Base-by-base conservation (phyloP, 2,888 invertebrate genomes). In the Calameuta filiformis region DNA sequence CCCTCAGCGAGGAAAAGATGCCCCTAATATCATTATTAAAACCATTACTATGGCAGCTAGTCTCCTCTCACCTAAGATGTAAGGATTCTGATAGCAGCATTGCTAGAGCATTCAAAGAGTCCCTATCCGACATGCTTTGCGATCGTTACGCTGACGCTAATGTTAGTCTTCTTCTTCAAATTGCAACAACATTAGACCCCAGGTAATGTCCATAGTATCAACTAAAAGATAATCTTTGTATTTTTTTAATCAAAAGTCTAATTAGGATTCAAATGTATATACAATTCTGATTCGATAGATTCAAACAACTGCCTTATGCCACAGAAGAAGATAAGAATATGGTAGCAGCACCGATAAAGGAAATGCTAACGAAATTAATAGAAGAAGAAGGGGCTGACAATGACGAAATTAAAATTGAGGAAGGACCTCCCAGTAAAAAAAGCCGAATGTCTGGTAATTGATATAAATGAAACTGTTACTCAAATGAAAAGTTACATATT, bases 31-130 rank as follows among this genome's bases (percentile, higher is more conserved):
- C 93, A 0, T 85, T 93, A 30, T 79, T 93, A n/a, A 92, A 92
- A 82, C 93, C 93, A 31, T 82, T 93, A n/a, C 87, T 92, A n/a
- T 92, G 92, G 91, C 92, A 93, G 83, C 87, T 93, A 12, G 91
- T 92, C 0, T 92, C 92, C 3, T 89, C 92, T 4, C 92, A 93
- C 83, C 87, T 93, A 1, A 92, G 92, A 86, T 84, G 89, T 23
- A 91, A 92, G 77, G 89, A 91, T 2, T 81, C 82, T 0, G 92
- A 92, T 77, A 92, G 90, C 34, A 85, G 87, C 3, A 88, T 85
- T 35, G 91, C 92, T 1, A 85, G 83, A 69, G 81, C 87, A 12
- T 89, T 93, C 69, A 93, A 93, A 81, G 89, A 90, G 79, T 89
- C 89, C 2, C 85, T 93, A 4, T 90, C 91, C 0, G 87, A 91